Evolutionary conservation across 2,888 invertebrate genomes (phyloP).

Genomic region (Azorinus chamasolen): DNA sequence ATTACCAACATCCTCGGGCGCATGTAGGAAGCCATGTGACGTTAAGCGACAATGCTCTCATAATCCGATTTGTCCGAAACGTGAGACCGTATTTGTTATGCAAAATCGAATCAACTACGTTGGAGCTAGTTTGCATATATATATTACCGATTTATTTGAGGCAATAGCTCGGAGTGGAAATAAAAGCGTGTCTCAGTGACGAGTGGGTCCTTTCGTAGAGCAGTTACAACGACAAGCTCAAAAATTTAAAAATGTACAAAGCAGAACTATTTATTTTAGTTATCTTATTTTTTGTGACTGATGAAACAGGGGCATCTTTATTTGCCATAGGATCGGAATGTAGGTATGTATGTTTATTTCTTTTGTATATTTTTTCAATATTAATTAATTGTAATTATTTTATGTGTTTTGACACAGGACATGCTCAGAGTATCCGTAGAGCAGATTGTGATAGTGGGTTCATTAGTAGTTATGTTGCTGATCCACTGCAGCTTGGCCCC

Average conservation of each 20-base stretch:
- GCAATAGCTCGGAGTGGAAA: neutral
- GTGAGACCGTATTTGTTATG: constrained; percentile 41
- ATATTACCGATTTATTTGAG: neutral
- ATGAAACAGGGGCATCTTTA: neutral
- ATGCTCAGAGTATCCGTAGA: constrained; percentile 37
- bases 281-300: no score
- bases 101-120: constrained; percentile 47
- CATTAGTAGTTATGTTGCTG: constrained; percentile 9
- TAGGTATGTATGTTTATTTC: constrained; percentile 33
- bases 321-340: constrained; percentile 48
- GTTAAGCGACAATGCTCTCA: constrained; percentile 36
- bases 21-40: constrained; percentile 43
- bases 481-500: constrained; percentile 27
- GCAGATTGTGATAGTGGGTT: constrained; percentile 39
- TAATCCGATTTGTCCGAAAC: constrained; percentile 48
- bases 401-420: constrained; percentile 18
- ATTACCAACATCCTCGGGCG: constrained; percentile 47
- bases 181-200: constrained; percentile 6
- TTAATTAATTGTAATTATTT: constrained; percentile 14
- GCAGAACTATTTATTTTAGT: no score
- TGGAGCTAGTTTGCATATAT: constrained; percentile 47
- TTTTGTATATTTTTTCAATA: constrained; percentile 1
- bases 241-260: no score
- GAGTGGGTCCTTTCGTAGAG: neutral
- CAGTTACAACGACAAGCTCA: no score